These are phyloP conservation scores for Sminthurides bifidus DNA, from an alignment of 1,140 invertebrate species.

Conservation along the genomic window DNA sequence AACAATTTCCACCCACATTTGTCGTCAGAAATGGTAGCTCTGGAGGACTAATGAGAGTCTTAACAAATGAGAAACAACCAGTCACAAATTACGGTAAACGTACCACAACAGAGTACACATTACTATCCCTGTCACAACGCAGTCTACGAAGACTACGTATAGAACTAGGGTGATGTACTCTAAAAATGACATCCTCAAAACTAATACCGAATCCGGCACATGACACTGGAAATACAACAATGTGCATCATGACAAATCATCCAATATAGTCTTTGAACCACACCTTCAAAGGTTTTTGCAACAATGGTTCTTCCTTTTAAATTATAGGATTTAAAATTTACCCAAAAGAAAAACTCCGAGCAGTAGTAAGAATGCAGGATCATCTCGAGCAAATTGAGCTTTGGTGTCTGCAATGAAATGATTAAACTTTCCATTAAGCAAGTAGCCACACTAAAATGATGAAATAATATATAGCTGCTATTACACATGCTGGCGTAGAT, in stretches of 20 bases:
- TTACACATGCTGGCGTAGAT: no score
- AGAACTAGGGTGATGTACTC: constrained; percentile 77
- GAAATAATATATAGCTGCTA: not conserved
- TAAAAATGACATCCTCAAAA: constrained; percentile 58
- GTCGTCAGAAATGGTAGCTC: not conserved
- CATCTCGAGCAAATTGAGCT: constrained; percentile 72
- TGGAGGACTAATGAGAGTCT: not conserved
- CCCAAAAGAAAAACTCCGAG: constrained; percentile 73
- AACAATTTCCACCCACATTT: not conserved
- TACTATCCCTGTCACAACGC: constrained; percentile 72
- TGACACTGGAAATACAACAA: constrained; percentile 51
- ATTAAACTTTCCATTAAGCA: not conserved
- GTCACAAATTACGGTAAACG: constrained; percentile 21
- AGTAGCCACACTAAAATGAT: not conserved
- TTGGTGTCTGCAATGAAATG: constrained; percentile 11
- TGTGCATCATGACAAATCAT: no score
- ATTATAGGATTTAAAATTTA: constrained; percentile 38
- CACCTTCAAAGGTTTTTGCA: not conserved
- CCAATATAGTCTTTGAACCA: no score
- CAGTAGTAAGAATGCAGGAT: constrained; percentile 94
- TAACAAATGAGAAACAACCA: not conserved
- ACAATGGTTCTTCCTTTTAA: not conserved
- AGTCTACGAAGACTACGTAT: constrained; percentile 90
- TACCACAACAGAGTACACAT: constrained; percentile 86
- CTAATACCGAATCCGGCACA: constrained; percentile 78